phyloP scores from a whole-genome alignment of 30 jellyfish, hydroid and myxozoan species.

The Chrysaora quinquecirrha region DNA sequence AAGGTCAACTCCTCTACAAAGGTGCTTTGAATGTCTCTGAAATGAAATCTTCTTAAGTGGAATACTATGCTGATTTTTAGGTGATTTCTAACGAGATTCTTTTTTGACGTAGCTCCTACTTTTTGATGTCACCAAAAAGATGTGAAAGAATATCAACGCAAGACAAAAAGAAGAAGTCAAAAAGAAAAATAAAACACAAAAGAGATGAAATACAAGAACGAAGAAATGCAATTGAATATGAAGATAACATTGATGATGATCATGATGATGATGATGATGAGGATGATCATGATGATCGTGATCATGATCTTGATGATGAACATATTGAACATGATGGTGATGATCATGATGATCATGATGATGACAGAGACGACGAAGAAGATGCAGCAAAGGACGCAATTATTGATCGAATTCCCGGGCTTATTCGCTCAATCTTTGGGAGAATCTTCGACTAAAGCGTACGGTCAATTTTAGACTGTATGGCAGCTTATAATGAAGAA shows the following conservation, averaged over 20 bases:
- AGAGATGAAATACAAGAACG: background rate
- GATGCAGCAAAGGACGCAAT: background rate
- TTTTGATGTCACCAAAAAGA: constrained; percentile 1
- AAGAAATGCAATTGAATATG: background rate
- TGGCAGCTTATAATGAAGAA: too few species aligned
- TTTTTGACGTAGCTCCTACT: background rate
- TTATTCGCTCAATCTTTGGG: background rate
- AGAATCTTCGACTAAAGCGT: background rate
- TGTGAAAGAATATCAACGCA: background rate
- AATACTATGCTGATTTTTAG: too few species aligned
- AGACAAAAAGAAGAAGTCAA: background rate
- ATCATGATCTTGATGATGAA: background rate
- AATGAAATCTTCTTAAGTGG: too few species aligned
- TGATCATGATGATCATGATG: background rate
- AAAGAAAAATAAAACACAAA: background rate
- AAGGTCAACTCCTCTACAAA: too few species aligned
- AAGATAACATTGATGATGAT: background rate
- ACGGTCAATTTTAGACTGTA: too few species aligned
- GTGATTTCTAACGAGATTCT: too few species aligned
- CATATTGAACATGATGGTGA: background rate
- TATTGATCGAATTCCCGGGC: background rate
- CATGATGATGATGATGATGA: background rate
- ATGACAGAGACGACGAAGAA: background rate
- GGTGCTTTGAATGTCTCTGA: too few species aligned
- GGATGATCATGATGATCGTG: background rate